Evolutionary conservation across 2,888 invertebrate species (phyloP).

Genomic region (Aphrophora alni): DNA sequence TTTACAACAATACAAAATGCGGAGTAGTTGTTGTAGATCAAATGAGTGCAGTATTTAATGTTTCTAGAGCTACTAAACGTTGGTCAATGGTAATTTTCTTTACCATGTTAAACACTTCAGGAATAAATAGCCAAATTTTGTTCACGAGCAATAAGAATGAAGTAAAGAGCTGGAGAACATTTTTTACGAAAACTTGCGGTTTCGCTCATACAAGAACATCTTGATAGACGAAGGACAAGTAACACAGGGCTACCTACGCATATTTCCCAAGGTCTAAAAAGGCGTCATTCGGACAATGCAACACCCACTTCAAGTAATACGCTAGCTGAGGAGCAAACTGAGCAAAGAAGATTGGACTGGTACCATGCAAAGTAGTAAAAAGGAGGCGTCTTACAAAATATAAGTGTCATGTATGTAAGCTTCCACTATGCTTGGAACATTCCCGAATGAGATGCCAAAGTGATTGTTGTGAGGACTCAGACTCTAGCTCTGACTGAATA

Average conservation of each 20-base stretch:
- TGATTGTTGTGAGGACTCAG: neutral
- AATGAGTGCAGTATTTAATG: neutral
- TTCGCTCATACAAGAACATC: neutral
- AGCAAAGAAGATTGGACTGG: too few species aligned
- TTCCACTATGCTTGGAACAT: too few species aligned
- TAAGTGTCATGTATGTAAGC: too few species aligned
- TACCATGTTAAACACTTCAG: neutral
- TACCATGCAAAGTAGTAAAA: too few species aligned
- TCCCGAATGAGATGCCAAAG: neutral
- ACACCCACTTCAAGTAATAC: too few species aligned
- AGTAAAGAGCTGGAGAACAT: neutral
- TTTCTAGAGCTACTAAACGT: slow-evolving; percentile 7
- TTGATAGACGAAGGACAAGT: neutral
- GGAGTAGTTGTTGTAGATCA: slow-evolving; percentile 2
- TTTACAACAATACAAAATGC: neutral
- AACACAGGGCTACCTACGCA: neutral
- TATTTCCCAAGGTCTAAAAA: neutral
- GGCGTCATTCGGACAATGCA: neutral
- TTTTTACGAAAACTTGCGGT: neutral
- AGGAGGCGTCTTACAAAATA: too few species aligned
- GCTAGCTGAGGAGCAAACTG: too few species aligned
- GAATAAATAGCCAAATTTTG: neutral
- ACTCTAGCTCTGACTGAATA: too few species aligned
- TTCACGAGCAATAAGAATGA: neutral
- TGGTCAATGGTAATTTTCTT: slow-evolving; percentile 9